A percentile compares a stretch with the other conserved stretches of the same genome.
Conservation (phyloP, 2,113 vertebrate species). For the Bos javanicus region DNA sequence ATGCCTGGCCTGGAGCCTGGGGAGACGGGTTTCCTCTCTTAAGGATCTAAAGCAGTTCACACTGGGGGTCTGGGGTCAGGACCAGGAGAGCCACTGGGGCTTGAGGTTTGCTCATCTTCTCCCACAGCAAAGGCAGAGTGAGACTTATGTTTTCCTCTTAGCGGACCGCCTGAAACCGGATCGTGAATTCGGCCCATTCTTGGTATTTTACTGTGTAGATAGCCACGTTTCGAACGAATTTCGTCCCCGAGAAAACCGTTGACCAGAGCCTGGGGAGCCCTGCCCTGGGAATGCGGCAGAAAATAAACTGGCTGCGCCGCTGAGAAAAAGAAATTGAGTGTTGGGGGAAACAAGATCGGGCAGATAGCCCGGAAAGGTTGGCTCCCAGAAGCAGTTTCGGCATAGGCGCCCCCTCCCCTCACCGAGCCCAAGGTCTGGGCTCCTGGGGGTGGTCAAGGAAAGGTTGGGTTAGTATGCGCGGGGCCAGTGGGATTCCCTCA, state of each 20-base stretch:
- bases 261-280: neutral
- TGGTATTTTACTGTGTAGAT: neutral
- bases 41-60: neutral
- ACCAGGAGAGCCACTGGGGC: neutral
- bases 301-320: neutral
- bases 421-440: neutral
- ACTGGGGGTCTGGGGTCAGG: neutral
- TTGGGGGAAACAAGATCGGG: constrained; percentile 39
- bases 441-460: neutral
- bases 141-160: neutral
- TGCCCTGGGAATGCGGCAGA: neutral
- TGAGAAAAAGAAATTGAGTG: constrained; percentile 26
- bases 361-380: constrained; percentile 6
- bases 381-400: neutral
- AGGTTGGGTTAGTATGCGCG: neutral
- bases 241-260: neutral
- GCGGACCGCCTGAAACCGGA: neutral
- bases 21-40: neutral
- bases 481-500: neutral
- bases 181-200: neutral
- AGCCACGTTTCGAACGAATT: constrained; percentile 67
- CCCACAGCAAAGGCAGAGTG: neutral
- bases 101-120: neutral
- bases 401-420: neutral
- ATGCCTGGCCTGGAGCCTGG: neutral